Base-by-base conservation (phyloP, 2,888 invertebrate species). In the Monopis laevigella region DNA sequence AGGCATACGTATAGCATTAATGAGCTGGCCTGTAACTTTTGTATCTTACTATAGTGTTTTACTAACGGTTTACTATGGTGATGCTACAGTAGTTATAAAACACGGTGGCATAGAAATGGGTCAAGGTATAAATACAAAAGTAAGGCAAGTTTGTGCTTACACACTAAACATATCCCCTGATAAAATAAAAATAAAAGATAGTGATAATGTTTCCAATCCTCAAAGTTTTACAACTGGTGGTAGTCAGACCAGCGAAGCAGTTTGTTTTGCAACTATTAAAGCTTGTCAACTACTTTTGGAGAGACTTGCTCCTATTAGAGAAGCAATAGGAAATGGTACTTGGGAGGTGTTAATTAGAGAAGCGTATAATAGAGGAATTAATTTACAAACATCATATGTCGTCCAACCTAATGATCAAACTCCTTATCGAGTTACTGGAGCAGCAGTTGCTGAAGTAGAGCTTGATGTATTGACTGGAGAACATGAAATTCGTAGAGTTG, bases 81-180 rank as follows among this genome's bases (percentile, higher is more conserved):
- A 91, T 58, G 91, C 87, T 1, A 84, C 86, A 1, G 88, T 94
- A 1, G 81, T 86, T 0, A 70, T 93, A 5, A 70, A 84, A 2
- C 90, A 91, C 50, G 88, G 88, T 10, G 90, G 89, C 1, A 73
- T 88, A 18, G 90, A 91, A 74, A 85, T 88, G 55, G 94, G 94
- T 0, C 94, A 94, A 72, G 93, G 93, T 7, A 82, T 91, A 35
- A 72, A 91, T 48, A 91, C 90, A 1, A 73, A 86, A 84, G 83
- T 86, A 1, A 83, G 84, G 3, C 89, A 89, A 73, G 84, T 86
- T 2, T 83, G 77, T 43, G 90, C 90, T 0, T 83, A 86, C 53
- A 83, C 83, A 2, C 67, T 91, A 1, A 87, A 86, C 1, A 85
- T 91, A 42, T 75, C 87, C 2, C 47, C 90, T 28, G 82, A 85